Percentiles rank a stretch among this genome's conserved stretches.
Evolutionary conservation across 2,888 invertebrate species (phyloP).

Genomic region (Xestia rhomboidea): DNA sequence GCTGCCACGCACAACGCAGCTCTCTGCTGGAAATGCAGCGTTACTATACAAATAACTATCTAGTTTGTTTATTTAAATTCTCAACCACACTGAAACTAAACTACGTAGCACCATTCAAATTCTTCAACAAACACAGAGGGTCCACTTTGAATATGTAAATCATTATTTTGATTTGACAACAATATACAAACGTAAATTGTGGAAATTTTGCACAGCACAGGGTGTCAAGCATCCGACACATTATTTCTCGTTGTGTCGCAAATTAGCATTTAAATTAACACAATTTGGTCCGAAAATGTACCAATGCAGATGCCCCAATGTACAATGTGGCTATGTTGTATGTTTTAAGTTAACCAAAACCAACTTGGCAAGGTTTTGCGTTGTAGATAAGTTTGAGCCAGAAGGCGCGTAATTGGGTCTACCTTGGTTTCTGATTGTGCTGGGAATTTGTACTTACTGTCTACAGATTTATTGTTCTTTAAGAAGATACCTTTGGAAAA

Average conservation of each 20-base stretch:
- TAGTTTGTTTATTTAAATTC: background rate
- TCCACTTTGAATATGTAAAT: conserved; percentile 42
- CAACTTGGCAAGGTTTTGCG: conserved; percentile 39
- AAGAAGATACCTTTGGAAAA: background rate
- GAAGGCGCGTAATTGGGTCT: background rate
- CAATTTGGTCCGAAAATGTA: conserved; percentile 39
- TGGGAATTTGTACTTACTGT: background rate
- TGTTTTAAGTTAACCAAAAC: conserved; percentile 33
- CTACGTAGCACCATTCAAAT: background rate
- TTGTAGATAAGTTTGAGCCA: conserved; percentile 32
- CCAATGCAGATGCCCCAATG: conserved; percentile 28
- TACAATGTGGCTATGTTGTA: background rate
- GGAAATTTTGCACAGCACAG: conserved; percentile 15
- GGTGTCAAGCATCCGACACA: conserved; percentile 36
- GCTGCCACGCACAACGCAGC: background rate
- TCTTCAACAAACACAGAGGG: background rate
- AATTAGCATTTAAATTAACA: conserved; percentile 58
- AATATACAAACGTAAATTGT: conserved; percentile 19
- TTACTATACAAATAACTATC: background rate
- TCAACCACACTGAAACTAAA: background rate
- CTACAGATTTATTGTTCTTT: background rate
- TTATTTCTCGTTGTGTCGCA: conserved; percentile 40
- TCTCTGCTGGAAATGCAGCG: background rate
- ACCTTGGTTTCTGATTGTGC: background rate
- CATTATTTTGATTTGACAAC: conserved; percentile 42